Base-by-base conservation (phyloP, 2,888 invertebrate genomes). In the Phasia obesa region DNA sequence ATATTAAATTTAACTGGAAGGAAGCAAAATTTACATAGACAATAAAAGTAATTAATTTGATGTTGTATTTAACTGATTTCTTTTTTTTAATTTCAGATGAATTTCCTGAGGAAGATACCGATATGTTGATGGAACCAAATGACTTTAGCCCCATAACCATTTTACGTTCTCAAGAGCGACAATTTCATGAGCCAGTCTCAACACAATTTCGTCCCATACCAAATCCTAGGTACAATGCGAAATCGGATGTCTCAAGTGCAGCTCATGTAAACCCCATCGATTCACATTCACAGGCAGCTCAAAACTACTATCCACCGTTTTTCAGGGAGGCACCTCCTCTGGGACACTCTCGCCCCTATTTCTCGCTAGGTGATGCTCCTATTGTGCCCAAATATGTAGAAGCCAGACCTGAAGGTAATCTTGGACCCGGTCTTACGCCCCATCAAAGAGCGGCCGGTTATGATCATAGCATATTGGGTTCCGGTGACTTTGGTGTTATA, bases 401-500 rank as follows among this genome's bases (percentile, higher is more conserved):
- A 90, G 85, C 86, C 90, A 92, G 84, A 90, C 92, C 81, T 91
- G 92, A 86, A 89, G 75, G 81, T 19, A 74, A 88, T 81, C 47
- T 81, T 5, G 84, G 83, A 0, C 85, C 86, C 19, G 77, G 80
- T 9, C 4, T 79, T 15, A 42, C 62, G 5, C 79, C 85, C 21
- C 85, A 87, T 53, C 90, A 88, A 53, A 84, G 82, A 73, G 71
- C 60, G 6, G 92, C 92, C 57, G 93, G 93, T 31, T 90, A 90
- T 1, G 93, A 93, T 86, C 93, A 94, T 23, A 93, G 94, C 55
- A 92, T 96, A 15, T 91, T 97, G 5, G 95, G 97, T 6, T 96
- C 96, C 0, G 97, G 97, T 0, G 97, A 97, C 90, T 97, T 97
- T 87, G 96, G 96, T 0, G 96, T 97, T 0, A 95, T 97, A 64